These are phyloP conservation scores for Cyclura pinguis DNA, from an alignment of 2,797 vertebrate genomes.

Conservation along the genomic window DNA sequence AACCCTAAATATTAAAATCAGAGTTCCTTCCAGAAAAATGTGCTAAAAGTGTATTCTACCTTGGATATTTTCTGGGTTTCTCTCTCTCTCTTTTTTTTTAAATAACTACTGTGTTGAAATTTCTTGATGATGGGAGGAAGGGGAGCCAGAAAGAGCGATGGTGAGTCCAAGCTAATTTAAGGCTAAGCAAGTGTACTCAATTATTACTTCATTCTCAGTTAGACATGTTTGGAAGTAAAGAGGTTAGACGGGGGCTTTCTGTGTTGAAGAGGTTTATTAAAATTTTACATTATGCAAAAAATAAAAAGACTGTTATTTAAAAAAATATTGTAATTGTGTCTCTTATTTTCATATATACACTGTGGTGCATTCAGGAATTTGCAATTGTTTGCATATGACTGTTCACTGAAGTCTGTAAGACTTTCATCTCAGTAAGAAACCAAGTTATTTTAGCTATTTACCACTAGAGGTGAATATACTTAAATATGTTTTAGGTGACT, in stretches of 20 bases:
- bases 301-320: slow-evolving; percentile 80
- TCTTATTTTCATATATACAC: slow-evolving; percentile 83
- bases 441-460: slow-evolving; percentile 70
- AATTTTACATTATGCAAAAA: slow-evolving; percentile 83
- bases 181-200: slow-evolving; percentile 69
- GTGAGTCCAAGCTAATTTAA: slow-evolving; percentile 71
- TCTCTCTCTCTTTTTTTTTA: background rate
- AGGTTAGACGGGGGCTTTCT: slow-evolving; percentile 70
- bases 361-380: slow-evolving; percentile 77
- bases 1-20: background rate
- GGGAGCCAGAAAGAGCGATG: slow-evolving; percentile 50
- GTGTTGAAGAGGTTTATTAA: slow-evolving; percentile 75
- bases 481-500: slow-evolving; percentile 68
- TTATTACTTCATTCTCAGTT: slow-evolving; percentile 61
- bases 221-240: slow-evolving; percentile 74
- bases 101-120: background rate
- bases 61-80: background rate
- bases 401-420: slow-evolving; percentile 70
- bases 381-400: slow-evolving; percentile 75
- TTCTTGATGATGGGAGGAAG: slow-evolving; percentile 40
- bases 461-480: slow-evolving; percentile 68
- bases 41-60: background rate
- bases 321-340: slow-evolving; percentile 82
- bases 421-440: slow-evolving; percentile 70
- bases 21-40: slow-evolving; percentile 11